A percentile compares a stretch with the other conserved stretches of the same genome.
Evolutionary conservation across 2,113 vertebrate genomes (phyloP).

Genomic region (Chascanopsetta lugubris): DNA sequence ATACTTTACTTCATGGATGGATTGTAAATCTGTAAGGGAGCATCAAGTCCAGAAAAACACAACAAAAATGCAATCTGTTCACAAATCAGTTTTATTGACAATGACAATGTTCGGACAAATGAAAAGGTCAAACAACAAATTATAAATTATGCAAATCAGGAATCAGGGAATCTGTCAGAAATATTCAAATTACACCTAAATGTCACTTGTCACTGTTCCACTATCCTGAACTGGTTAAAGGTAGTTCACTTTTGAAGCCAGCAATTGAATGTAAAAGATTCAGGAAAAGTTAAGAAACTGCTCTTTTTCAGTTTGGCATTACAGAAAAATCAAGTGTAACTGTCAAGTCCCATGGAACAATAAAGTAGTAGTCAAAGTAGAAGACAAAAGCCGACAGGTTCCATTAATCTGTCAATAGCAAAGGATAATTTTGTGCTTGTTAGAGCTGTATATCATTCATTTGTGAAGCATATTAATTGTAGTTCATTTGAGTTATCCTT

Average conservation of each 20-base stretch:
- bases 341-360: neutral
- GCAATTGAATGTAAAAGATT: neutral
- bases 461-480: neutral
- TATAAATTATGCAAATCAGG: neutral
- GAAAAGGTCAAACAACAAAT: too few relatives aligned
- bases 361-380: neutral
- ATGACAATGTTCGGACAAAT: too few relatives aligned
- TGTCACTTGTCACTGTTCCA: neutral
- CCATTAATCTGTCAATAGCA: conserved; percentile 7
- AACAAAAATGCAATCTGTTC: too few relatives aligned
- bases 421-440: neutral
- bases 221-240: neutral
- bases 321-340: neutral
- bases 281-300: neutral
- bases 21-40: too few relatives aligned
- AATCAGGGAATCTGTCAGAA: neutral
- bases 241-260: neutral
- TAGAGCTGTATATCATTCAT: neutral
- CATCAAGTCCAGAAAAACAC: too few relatives aligned
- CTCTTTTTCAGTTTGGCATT: too few relatives aligned
- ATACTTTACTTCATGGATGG: too few relatives aligned
- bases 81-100: too few relatives aligned
- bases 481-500: neutral
- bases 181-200: neutral
- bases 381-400: neutral